Evolutionary conservation across 2,888 invertebrate genomes (phyloP).

Genomic region (Nephrocerus scutellatus): DNA sequence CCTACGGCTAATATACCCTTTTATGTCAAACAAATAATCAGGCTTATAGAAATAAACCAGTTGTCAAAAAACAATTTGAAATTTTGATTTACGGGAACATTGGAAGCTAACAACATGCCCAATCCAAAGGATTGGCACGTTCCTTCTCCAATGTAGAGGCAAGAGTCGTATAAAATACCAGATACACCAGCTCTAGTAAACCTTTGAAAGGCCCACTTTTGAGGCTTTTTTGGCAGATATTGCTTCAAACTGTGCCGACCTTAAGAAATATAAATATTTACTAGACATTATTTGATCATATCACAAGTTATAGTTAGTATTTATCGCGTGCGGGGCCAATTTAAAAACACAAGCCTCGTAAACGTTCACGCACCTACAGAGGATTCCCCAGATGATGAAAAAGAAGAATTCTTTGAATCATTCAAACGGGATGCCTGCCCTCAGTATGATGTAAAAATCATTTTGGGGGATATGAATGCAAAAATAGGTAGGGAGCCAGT

Average conservation of each 20-base stretch:
- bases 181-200: conserved; percentile 15
- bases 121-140: conserved; percentile 15
- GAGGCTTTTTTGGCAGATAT: conserved; percentile 12
- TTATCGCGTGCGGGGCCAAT: no score
- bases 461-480: no score
- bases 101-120: conserved; percentile 16
- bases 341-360: no score
- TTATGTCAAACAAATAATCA: conserved; percentile 13
- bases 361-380: no score
- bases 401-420: no score
- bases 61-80: conserved; percentile 19
- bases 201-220: conserved; percentile 11
- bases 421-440: no score
- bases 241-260: conserved; percentile 10
- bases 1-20: conserved; percentile 17
- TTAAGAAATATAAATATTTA: conserved; percentile 9
- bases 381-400: no score
- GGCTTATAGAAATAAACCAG: conserved; percentile 14
- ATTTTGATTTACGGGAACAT: conserved; percentile 13
- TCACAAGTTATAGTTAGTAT: conserved; percentile 3
- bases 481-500: no score
- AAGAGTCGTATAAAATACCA: conserved; percentile 16
- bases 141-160: conserved; percentile 16
- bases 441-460: no score
- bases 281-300: conserved; percentile 6